These are phyloP conservation scores for Drosophila melanocephala DNA, from an alignment of 2,888 invertebrate species.

Conservation along the genomic window DNA sequence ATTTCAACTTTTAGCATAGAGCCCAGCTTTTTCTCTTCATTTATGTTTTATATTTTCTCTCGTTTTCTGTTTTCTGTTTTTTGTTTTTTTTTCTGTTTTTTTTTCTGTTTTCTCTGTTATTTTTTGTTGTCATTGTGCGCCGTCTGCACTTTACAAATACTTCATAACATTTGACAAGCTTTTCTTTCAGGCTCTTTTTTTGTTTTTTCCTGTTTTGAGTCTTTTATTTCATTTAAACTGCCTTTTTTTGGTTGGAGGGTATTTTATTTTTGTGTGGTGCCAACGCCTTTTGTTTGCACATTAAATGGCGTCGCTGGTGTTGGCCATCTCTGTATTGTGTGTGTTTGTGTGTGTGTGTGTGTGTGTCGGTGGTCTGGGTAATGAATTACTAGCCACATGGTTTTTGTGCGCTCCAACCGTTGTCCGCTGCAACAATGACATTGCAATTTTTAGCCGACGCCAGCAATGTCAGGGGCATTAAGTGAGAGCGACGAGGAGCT, in stretches of 20 bases:
- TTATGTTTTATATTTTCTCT: neutral
- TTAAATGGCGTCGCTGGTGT: conserved; percentile 68
- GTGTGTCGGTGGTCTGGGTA: conserved; percentile 59
- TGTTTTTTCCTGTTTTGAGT: conserved; percentile 21
- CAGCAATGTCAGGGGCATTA: conserved; percentile 60
- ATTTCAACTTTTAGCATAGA: conserved; percentile 79
- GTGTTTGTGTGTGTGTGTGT: conserved; percentile 19
- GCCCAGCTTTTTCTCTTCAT: conserved; percentile 30
- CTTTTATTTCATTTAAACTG: conserved; percentile 16
- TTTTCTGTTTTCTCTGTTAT: conserved; percentile 1
- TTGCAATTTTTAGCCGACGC: conserved; percentile 66
- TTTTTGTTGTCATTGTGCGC: conserved; percentile 57
- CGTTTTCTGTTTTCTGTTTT: neutral
- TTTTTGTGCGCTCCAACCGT: conserved; percentile 53
- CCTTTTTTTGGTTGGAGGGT: conserved; percentile 18
- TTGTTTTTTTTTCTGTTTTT: neutral
- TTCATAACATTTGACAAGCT: conserved; percentile 71
- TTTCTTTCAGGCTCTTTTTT: conserved; percentile 20
- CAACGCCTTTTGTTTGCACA: conserved; percentile 78
- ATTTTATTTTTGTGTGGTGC: conserved; percentile 48
- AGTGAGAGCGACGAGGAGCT: neutral
- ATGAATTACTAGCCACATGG: conserved; percentile 77
- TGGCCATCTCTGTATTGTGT: conserved; percentile 58
- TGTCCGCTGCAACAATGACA: conserved; percentile 70
- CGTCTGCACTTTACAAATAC: conserved; percentile 77